Base-by-base conservation (phyloP, 2,113 vertebrate genomes). In the Mixornis gularis region DNA sequence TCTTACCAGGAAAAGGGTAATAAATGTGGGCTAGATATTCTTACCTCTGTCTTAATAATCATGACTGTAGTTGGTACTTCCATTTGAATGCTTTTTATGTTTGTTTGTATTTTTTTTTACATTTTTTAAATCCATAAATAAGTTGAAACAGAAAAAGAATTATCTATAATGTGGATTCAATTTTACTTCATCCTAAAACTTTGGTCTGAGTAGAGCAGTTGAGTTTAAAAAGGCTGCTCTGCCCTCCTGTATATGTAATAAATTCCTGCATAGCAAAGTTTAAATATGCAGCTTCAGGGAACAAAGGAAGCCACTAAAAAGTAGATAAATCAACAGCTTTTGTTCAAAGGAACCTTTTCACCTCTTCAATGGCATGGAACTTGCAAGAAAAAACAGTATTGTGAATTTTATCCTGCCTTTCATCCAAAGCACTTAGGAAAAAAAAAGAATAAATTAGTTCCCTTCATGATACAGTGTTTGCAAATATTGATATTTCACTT, bases 301-400 rank as follows among this genome's bases (percentile, higher is more conserved):
- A 89, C 72, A 95, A 94, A 94, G 7, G 26, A 84, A 92, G 40
- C 48, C 6, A 8, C 86, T 89, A 89, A 92, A 94, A 86, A 71
- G n/a, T 56, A 78, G 93, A 74, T 87, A 95, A 95, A 93, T 92
- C 85, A 94, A 88, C 76, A 83, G 56, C n/a, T 90, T 95, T 94
- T 92, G 76, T 93, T 95, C 79, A 81, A 84, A 94, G 58, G 10
- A 85, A 76, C 49, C 5, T 87, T 94, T 96, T 91, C 90, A 85
- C 85, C 66, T 77, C 80, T 85, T 91, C 79, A 82, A 12, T 69
- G 66, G 59, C 74, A 87, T 87, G 63, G 78, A 89, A 87, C 26
- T 60, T 79, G 49, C 46, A 94, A 89, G 85, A 72, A 69, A 87
- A 93, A 90, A 6, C 60, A 94, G 53, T 94, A 92, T 94, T 92